These are phyloP conservation scores for Rhynchophorus ferrugineus DNA, from an alignment of 1,140 invertebrate genomes.

Conservation along the genomic window DNA sequence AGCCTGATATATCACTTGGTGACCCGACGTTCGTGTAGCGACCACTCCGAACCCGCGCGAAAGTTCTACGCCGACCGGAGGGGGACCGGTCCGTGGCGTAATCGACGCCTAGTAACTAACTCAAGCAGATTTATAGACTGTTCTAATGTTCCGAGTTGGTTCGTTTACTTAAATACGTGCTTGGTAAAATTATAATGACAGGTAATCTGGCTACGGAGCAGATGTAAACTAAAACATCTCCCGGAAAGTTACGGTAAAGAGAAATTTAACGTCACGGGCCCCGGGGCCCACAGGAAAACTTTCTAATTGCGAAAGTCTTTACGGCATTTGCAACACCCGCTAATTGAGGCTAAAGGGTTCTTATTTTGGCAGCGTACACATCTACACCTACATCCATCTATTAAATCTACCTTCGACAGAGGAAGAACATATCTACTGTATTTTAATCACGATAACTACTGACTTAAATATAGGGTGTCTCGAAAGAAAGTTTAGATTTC, in stretches of 20 bases:
- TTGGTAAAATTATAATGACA: conserved; percentile 23
- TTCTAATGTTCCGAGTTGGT: conserved; percentile 20
- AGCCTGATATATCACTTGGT: too few relatives aligned
- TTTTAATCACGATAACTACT: too few relatives aligned
- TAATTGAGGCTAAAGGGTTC: conserved; percentile 4
- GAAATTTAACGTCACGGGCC: not conserved
- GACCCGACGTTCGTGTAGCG: too few relatives aligned
- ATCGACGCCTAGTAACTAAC: conserved; percentile 1
- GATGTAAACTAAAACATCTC: conserved; percentile 17
- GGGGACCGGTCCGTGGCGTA: too few relatives aligned
- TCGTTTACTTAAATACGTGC: conserved; percentile 21
- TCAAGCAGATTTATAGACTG: conserved; percentile 16
- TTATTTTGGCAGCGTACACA: too few relatives aligned
- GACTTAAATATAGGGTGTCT: too few relatives aligned
- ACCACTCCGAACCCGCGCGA: too few relatives aligned
- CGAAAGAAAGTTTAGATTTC: too few relatives aligned
- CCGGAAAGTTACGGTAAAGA: not conserved
- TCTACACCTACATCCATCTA: too few relatives aligned
- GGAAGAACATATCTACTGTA: too few relatives aligned
- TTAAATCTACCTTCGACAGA: too few relatives aligned
- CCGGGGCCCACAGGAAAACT: not conserved
- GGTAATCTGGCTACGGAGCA: conserved; percentile 15
- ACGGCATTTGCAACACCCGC: not conserved
- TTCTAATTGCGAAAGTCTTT: conserved; percentile 6
- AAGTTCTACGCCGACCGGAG: too few relatives aligned